Evolutionary conservation across 1,140 invertebrate genomes (phyloP), one percentile per base, ranked within the genome.

Genomic region (Bombus consobrinus): DNA sequence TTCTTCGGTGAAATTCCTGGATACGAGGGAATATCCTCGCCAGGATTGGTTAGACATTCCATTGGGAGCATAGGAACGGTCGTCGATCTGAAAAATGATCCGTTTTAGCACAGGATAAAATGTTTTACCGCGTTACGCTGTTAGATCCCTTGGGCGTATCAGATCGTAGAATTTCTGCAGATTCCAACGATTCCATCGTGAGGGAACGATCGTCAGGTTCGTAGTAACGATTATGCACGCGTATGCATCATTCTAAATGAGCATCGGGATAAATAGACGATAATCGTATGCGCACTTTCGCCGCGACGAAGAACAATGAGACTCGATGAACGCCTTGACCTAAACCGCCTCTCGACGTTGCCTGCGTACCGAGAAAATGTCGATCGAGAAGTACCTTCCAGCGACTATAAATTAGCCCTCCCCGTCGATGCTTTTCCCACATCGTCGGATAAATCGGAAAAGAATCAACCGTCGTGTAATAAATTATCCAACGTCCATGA

Each of bases 241-340:
- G 62, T 80, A 79, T 37, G 77, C 66, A 71, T 74, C 71, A 41
- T 47, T n/a, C 25, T 34, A 13, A 43, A 78, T n/a, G 39, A 32
- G 22, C 39, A 41, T 41, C 47, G 59, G 39, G 71, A 83, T 83
- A 87, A 87, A 73, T 84, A 80, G 59, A n/a, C 80, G 75, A 76
- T 87, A 75, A 88, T 85, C 66, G 62, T 75, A 86, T 73, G 73
- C 78, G 59, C 10, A 85, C 88, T 89, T 89, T 89, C 88, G 88
- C 82, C 74, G 53, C 76, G 74, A 57, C 34, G 86, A 81, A 76
- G 77, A 87, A 87, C 86, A 87, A 89, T 81, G 62, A 37, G 18
- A 10, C 43, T 59, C 39, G 72, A 76, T 43, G 75, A 77, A 85
- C 57, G 72, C 87, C 87, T 89, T 88, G 87, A 89, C 82, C 82